Percentiles rank a stretch among this genome's conserved stretches.
Conservation (phyloP, 1,140 invertebrate species). For the Drosophila rhopaloa region DNA sequence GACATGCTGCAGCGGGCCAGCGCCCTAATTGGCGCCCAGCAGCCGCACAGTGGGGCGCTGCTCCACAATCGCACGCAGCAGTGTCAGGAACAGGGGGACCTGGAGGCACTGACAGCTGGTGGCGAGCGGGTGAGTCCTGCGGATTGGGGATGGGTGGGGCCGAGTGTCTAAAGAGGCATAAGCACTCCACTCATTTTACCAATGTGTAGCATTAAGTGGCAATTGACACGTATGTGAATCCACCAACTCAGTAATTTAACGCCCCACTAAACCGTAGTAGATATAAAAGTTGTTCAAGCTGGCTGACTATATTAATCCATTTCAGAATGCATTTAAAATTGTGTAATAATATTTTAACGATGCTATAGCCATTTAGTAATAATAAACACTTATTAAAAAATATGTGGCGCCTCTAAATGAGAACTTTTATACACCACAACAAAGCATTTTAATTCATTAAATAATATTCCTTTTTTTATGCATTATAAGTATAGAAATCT, state of each 20-base stretch:
- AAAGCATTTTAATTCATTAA: background rate
- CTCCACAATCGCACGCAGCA: constrained; percentile 52
- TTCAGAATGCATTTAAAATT: background rate
- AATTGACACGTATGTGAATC: constrained; percentile 7
- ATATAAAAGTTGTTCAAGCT: background rate
- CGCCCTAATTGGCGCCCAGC: constrained; percentile 68
- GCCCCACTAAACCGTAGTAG: constrained; percentile 20
- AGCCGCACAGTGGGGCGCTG: constrained; percentile 41
- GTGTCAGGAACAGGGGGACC: constrained; percentile 48
- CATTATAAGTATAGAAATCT: too few relatives aligned
- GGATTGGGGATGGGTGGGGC: background rate
- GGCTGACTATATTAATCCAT: background rate
- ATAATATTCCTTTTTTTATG: too few relatives aligned
- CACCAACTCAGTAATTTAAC: constrained; percentile 17
- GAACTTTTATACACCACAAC: too few relatives aligned
- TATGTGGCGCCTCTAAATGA: too few relatives aligned
- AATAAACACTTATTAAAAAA: too few relatives aligned
- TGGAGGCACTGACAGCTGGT: constrained; percentile 30
- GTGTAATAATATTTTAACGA: background rate
- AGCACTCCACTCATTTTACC: background rate
- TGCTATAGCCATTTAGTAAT: too few relatives aligned
- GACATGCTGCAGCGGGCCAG: constrained; percentile 73
- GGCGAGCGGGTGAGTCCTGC: constrained; percentile 42
- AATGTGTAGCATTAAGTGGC: background rate
- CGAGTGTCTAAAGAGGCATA: background rate